phyloP scores from a whole-genome alignment of 2,113 vertebrate species.

The Hypomesus transpacificus region DNA sequence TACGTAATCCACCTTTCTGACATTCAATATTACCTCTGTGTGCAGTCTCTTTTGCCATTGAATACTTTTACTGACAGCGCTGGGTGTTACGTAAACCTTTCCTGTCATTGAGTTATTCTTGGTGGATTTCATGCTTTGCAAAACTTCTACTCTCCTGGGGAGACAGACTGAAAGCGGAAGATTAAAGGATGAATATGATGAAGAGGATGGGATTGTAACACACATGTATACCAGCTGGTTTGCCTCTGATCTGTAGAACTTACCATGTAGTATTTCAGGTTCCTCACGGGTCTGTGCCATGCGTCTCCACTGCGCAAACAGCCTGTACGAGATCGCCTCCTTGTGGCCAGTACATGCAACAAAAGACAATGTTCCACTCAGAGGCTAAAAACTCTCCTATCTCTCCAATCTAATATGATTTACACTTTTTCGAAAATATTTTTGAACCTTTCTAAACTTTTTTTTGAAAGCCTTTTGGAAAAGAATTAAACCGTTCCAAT shows the following conservation, averaged over 20 bases:
- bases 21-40: constrained; percentile 26
- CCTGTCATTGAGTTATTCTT: background rate
- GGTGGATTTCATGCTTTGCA: background rate
- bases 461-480: no score
- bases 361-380: constrained; percentile 16
- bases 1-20: constrained; percentile 17
- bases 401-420: no score
- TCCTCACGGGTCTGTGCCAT: background rate
- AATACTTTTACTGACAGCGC: background rate
- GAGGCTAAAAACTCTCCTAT: background rate
- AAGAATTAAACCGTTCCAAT: no score
- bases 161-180: background rate
- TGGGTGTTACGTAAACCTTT: background rate
- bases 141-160: background rate
- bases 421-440: no score
- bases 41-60: background rate
- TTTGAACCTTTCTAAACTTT: no score
- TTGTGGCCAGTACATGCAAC: constrained; percentile 51
- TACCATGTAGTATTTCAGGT: constrained; percentile 34
- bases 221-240: constrained; percentile 51
- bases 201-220: background rate
- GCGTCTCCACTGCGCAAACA: background rate
- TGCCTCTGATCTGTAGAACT: constrained; percentile 41
- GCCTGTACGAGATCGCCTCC: constrained; percentile 51
- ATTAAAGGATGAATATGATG: constrained; percentile 1